Evolutionary conservation across 2,888 invertebrate species (phyloP), one percentile per base, ranked within the genome.

Genomic region (Tuberolachnus salignus): DNA sequence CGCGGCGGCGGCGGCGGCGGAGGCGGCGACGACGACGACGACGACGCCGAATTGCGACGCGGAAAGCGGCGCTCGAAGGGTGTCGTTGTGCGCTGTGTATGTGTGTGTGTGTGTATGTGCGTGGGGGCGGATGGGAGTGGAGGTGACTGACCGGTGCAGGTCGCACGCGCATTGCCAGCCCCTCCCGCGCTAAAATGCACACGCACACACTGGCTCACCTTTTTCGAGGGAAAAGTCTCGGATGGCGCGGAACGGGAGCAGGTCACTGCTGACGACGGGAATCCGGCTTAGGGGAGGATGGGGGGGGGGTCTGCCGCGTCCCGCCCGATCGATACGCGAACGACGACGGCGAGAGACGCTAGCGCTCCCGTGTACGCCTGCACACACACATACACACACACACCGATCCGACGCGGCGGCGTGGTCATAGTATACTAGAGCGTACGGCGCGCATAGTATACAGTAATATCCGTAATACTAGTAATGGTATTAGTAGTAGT

Each of bases 221-320:
- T 73, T 63, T 73, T 73, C 21, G 49, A 3, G 19, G 21, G 51
- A 34, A 34, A 34, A 34, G 34, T 34, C 34, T 34, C 34, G 34
- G 6, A 6, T 6, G 34, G 8, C 8, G 3, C 59, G 34, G 34
- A 51, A 21, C 1, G 2, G 75, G 42, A 34, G 34, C 67, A 67
- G 75, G 75, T 67, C 67, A 78, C 34, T 26, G 66, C 16, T 49
- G 75, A 78, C 59, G 75, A 78, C 67, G 16, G 66, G 42, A 67
- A 78, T 67, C 34, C 75, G 51, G 6, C 34, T 34, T 34, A 34
- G 3, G 6, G 34, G 34, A 34, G 19, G 67, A 16, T 26, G 13
- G 42, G n/a, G n/a, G n/a, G 57, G 49, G 75, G 19, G 67, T 21
- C 46, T n/a, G 42, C 1, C 1, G 57, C 34, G 23, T 26, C 16